Percentiles rank a stretch among this genome's conserved stretches.
Evolutionary conservation across 2,888 invertebrate genomes (phyloP).

Genomic region (Artemia sinica): DNA sequence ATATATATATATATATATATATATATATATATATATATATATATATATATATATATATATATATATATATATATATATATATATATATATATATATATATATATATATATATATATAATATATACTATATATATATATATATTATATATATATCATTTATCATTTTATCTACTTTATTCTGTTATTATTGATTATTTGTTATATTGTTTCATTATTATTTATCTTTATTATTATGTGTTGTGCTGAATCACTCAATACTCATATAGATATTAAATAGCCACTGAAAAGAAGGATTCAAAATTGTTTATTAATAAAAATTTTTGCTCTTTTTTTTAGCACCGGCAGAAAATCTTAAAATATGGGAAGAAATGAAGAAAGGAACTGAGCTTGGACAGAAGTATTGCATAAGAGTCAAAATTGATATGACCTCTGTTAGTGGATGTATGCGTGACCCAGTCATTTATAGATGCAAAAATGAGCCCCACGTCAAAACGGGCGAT

Average conservation of each 20-base stretch:
- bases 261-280: background rate
- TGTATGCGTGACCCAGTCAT: slow-evolving; percentile 96
- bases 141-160: too few relatives aligned
- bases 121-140: too few relatives aligned
- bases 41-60: too few relatives aligned
- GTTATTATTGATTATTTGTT: too few relatives aligned
- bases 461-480: slow-evolving; percentile 88
- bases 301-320: background rate
- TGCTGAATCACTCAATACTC: slow-evolving; percentile 11
- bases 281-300: background rate
- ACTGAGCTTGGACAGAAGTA: slow-evolving; percentile 60
- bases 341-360: slow-evolving; percentile 64
- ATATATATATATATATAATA: too few relatives aligned
- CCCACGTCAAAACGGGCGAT: slow-evolving; percentile 77
- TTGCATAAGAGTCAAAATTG: slow-evolving; percentile 90
- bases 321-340: slow-evolving; percentile 42
- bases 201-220: background rate
- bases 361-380: slow-evolving; percentile 88
- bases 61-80: too few relatives aligned
- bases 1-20: too few relatives aligned
- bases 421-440: slow-evolving; percentile 88
- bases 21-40: too few relatives aligned
- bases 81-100: too few relatives aligned
- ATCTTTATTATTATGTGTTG: background rate
- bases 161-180: too few relatives aligned